Evolutionary conservation across 2,797 vertebrate species (phyloP).

Genomic region (Poeciliopsis infans): DNA sequence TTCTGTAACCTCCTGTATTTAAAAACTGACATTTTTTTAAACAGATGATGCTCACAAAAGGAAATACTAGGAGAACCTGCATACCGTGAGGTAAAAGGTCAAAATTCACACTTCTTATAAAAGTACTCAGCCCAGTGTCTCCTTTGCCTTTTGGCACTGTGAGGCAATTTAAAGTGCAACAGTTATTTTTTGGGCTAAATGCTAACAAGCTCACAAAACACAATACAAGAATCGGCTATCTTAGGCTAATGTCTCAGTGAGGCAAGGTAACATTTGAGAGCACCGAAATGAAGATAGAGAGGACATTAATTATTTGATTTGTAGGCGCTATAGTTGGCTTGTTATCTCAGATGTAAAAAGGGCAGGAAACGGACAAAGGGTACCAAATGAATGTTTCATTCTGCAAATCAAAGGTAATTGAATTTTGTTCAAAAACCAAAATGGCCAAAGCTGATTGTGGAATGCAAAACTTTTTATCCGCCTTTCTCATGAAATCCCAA

Average conservation of each 20-base stretch:
- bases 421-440: not conserved
- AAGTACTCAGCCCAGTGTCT: not conserved
- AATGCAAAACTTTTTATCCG: not conserved
- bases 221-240: not conserved
- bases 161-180: not conserved
- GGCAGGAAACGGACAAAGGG: not conserved
- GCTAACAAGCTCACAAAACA: not conserved
- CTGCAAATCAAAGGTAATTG: not conserved
- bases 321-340: not conserved
- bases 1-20: not conserved
- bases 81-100: not conserved
- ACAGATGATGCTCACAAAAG: not conserved
- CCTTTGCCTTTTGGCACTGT: not conserved
- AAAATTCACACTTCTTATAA: not conserved
- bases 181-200: not conserved
- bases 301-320: not conserved
- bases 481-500: not conserved
- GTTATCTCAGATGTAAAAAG: not conserved
- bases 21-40: not conserved
- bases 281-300: not conserved
- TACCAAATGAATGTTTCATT: not conserved
- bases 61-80: not conserved
- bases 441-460: not conserved
- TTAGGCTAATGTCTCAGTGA: not conserved
- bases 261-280: not conserved